phyloP scores from a whole-genome alignment of 2,888 invertebrate genomes.

The Papilio gigon region DNA sequence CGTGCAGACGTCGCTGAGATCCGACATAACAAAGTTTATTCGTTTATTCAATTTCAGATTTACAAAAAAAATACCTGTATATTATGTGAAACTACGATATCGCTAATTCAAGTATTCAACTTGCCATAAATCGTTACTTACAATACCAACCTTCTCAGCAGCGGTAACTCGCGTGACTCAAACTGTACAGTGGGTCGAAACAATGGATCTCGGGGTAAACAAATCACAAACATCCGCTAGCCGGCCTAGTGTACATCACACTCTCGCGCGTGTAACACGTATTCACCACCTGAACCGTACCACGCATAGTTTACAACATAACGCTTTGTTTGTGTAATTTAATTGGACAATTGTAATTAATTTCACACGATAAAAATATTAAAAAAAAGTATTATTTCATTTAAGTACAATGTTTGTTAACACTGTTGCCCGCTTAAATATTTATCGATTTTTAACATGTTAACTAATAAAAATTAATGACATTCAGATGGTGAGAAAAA shows the following conservation, averaged over 20 bases:
- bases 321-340: constrained; percentile 28
- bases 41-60: background rate
- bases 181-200: constrained; percentile 5
- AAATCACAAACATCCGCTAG: constrained; percentile 32
- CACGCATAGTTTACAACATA: constrained; percentile 14
- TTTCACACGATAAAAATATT: background rate
- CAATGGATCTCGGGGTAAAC: constrained; percentile 34
- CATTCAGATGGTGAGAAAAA: background rate
- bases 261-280: constrained; percentile 24
- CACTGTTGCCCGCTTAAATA: background rate
- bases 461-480: background rate
- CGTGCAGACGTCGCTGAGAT: no score
- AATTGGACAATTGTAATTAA: constrained; percentile 18
- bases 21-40: no score
- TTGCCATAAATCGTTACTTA: background rate
- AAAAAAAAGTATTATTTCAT: constrained; percentile 1
- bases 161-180: constrained; percentile 5
- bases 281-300: constrained; percentile 19
- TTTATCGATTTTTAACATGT: background rate
- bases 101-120: no score
- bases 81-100: no score
- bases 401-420: background rate
- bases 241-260: constrained; percentile 15
- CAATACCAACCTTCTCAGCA: background rate
- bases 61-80: no score